Conservation (phyloP, 2,888 invertebrate species). For the Pardosa pseudoannulata region DNA sequence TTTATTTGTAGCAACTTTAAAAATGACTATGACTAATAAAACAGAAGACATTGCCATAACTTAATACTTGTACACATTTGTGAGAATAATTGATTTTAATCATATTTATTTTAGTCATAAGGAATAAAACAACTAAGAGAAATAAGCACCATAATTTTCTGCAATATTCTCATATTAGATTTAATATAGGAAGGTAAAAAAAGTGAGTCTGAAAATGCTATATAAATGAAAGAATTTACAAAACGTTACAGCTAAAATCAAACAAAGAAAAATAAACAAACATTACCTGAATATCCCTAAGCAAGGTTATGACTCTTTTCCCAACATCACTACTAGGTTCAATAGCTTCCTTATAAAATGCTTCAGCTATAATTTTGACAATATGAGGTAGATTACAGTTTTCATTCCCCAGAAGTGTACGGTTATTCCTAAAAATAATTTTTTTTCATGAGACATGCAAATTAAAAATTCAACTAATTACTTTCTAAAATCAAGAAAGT, state of each 20-base stretch:
- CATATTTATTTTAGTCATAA: background rate
- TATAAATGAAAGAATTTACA: background rate
- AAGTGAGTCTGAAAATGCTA: background rate
- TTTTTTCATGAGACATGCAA: too few species aligned
- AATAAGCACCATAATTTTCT: too few species aligned
- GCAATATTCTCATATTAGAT: too few species aligned
- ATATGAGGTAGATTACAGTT: slow-evolving; percentile 93
- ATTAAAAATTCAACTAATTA: too few species aligned
- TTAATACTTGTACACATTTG: too few species aligned
- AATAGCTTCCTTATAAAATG: slow-evolving; percentile 90
- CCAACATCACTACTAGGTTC: slow-evolving; percentile 85
- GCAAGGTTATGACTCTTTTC: slow-evolving; percentile 88
- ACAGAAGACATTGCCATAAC: too few species aligned
- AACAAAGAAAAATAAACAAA: background rate
- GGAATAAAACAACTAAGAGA: background rate
- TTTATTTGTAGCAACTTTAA: too few species aligned
- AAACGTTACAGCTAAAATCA: background rate
- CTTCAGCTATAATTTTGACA: slow-evolving; percentile 92
- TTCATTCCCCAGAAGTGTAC: slow-evolving; percentile 89
- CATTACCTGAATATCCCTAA: slow-evolving; percentile 89
- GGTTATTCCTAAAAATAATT: slow-evolving; percentile 82
- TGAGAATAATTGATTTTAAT: background rate
- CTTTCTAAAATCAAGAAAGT: too few species aligned
- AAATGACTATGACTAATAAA: too few species aligned
- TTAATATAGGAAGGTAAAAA: too few species aligned